A percentile compares a stretch with the other conserved stretches of the same genome.
These are phyloP conservation scores for Hiodon alosoides DNA, from an alignment of 2,113 vertebrate genomes.

Conservation along the genomic window DNA sequence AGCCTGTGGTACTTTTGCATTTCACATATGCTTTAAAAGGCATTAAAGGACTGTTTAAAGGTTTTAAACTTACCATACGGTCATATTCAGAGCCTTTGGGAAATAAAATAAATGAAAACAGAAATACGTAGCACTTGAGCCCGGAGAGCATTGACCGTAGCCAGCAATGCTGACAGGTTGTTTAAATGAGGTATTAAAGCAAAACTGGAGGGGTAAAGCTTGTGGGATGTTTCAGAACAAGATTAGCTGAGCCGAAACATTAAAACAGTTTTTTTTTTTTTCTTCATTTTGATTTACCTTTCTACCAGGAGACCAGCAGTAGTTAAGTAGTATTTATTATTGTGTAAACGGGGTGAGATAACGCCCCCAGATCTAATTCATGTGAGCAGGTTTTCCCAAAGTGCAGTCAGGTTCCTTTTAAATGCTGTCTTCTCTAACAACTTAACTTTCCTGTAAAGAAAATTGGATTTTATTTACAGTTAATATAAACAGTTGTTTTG, in stretches of 20 bases:
- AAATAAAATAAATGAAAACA: neutral
- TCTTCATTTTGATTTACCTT: slow-evolving; percentile 16
- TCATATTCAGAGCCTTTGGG: neutral
- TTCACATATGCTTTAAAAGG: too few species aligned
- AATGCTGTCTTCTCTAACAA: neutral
- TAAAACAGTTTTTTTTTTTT: neutral
- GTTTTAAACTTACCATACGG: neutral
- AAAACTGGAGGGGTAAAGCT: slow-evolving; percentile 5
- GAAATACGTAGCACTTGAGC: neutral
- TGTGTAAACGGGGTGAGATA: neutral
- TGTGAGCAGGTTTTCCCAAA: neutral
- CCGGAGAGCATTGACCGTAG: neutral
- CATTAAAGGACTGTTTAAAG: too few species aligned
- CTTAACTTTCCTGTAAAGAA: neutral
- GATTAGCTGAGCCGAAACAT: slow-evolving; percentile 8
- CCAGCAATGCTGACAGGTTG: slow-evolving; percentile 4
- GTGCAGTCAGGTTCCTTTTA: neutral
- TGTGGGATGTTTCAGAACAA: slow-evolving; percentile 8
- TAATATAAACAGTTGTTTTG: too few species aligned
- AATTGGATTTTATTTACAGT: too few species aligned
- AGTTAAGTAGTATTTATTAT: neutral
- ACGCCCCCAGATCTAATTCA: neutral
- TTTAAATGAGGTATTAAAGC: slow-evolving; percentile 12
- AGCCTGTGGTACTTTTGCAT: too few species aligned
- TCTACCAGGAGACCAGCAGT: neutral